phyloP scores from a whole-genome alignment of 2,888 invertebrate species.

The Autographa pulchrina region DNA sequence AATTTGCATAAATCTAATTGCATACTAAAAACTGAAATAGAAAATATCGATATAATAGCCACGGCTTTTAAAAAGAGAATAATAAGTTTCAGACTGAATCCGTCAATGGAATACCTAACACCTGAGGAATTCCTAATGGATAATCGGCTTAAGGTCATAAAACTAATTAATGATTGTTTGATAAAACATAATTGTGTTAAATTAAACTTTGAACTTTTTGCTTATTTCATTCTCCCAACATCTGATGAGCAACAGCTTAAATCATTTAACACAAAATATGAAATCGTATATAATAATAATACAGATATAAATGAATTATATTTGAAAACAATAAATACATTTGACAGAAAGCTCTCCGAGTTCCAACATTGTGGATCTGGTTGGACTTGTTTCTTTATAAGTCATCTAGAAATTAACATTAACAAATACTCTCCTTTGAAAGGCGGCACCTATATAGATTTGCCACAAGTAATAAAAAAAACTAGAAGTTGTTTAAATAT shows the following conservation, averaged over 20 bases:
- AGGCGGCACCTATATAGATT: constrained; percentile 17
- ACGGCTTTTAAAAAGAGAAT: constrained; percentile 6
- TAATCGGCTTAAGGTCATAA: too few species aligned
- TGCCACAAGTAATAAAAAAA: constrained; percentile 10
- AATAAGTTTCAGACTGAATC: constrained; percentile 14
- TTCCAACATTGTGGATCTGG: constrained; percentile 26
- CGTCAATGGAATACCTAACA: constrained; percentile 9
- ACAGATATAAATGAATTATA: too few species aligned
- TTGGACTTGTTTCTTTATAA: constrained; percentile 15
- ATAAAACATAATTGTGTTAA: constrained; percentile 13
- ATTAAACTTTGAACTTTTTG: constrained; percentile 20
- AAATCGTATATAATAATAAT: constrained; percentile 6
- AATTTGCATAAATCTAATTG: not conserved
- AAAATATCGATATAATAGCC: too few species aligned
- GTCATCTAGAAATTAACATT: constrained; percentile 23
- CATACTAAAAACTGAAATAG: too few species aligned
- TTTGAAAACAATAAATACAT: constrained; percentile 8
- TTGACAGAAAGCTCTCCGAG: constrained; percentile 12
- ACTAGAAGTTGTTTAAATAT: not conserved
- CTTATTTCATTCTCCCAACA: too few species aligned
- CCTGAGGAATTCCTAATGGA: constrained; percentile 20
- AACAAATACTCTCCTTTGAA: constrained; percentile 21
- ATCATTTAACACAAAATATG: constrained; percentile 11
- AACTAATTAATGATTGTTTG: constrained; percentile 9
- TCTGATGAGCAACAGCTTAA: too few species aligned